Percentiles rank a stretch among this genome's conserved stretches.
phyloP scores from a whole-genome alignment of 2,113 vertebrate species.

The Capreolus pygargus region DNA sequence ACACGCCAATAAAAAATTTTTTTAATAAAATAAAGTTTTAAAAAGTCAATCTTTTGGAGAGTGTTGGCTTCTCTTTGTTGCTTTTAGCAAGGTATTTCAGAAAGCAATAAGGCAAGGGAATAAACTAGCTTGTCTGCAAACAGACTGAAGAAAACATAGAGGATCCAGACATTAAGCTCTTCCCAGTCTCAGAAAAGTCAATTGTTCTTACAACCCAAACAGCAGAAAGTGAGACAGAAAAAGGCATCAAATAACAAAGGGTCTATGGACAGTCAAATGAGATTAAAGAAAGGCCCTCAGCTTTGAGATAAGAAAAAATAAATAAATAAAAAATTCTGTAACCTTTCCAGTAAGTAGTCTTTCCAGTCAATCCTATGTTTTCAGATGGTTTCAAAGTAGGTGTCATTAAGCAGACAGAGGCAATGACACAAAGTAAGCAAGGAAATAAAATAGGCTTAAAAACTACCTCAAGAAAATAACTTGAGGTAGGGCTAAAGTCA shows the following conservation, averaged over 20 bases:
- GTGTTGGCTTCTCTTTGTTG: background rate
- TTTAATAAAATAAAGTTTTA: background rate
- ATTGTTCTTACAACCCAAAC: background rate
- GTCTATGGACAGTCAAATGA: background rate
- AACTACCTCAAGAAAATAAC: background rate
- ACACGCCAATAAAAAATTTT: fast-evolving
- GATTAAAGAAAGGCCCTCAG: background rate
- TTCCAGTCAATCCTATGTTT: background rate
- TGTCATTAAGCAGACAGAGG: background rate
- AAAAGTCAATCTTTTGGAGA: background rate
- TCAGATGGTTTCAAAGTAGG: background rate
- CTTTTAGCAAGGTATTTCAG: background rate
- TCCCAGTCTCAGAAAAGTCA: background rate
- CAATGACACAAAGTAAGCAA: background rate
- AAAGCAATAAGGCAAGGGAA: background rate
- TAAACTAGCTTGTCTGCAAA: background rate
- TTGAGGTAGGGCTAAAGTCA: background rate
- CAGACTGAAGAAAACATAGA: background rate
- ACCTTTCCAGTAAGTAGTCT: background rate
- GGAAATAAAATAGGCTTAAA: background rate
- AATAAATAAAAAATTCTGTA: background rate
- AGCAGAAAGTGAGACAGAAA: background rate
- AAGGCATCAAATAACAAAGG: background rate
- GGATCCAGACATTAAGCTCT: background rate
- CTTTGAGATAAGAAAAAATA: background rate